Percentiles rank a stretch among this genome's conserved stretches.
phyloP scores from a whole-genome alignment of 2,113 vertebrate species.

The Oncorhynchus clarkii region DNA sequence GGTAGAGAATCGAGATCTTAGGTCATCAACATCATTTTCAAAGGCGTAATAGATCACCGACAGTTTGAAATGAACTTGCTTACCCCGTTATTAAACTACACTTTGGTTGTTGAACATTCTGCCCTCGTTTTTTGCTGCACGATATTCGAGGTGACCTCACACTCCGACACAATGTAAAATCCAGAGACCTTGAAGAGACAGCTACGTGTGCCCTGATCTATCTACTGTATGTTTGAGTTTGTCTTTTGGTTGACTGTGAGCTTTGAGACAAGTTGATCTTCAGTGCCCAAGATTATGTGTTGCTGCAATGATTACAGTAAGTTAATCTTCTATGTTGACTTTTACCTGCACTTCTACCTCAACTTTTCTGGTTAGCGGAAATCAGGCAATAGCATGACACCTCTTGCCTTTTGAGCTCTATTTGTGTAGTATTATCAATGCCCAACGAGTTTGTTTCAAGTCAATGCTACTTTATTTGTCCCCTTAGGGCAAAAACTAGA shows the following conservation, averaged over 20 bases:
- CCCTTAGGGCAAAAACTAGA: no score
- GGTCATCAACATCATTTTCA: background rate
- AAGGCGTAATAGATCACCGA: background rate
- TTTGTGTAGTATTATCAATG: background rate
- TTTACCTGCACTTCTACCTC: background rate
- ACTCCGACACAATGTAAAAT: background rate
- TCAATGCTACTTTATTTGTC: no score
- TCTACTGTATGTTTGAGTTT: background rate
- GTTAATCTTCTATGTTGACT: background rate
- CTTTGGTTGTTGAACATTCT: background rate
- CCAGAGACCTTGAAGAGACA: background rate
- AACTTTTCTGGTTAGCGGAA: background rate
- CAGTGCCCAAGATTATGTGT: conserved; percentile 4
- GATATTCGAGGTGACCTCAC: background rate
- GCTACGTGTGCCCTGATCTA: background rate
- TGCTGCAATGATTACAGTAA: conserved; percentile 1
- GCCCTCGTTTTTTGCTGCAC: background rate
- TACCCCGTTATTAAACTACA: background rate
- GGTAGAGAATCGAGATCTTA: background rate
- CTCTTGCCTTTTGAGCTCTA: background rate
- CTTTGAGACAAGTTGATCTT: conserved; percentile 4
- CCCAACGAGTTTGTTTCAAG: no score
- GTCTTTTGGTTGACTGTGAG: background rate
- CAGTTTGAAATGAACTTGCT: background rate
- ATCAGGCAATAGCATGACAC: background rate